Base-by-base conservation (phyloP, 1,140 invertebrate species). In the Eupeodes corollae region DNA sequence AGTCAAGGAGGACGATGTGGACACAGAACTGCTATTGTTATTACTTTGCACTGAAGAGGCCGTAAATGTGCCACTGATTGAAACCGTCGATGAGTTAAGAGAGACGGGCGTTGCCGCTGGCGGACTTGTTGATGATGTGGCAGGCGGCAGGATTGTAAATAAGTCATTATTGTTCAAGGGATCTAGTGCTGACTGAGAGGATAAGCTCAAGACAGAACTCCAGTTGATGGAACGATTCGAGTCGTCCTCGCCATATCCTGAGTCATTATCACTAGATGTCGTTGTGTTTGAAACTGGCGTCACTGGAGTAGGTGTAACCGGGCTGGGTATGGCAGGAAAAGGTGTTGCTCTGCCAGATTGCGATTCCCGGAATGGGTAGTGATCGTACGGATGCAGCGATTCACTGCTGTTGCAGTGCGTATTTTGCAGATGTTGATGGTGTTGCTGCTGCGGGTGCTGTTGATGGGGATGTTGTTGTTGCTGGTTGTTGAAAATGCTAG, bases 121-220 rank as follows among this genome's bases (percentile, higher is more conserved):
- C 26, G 63, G 60, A 30, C 40, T 51, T 13, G 48, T 42, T 38
- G 52, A 38, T 44, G 58, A 57, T 33, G 52, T 50, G 37, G 55
- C 61, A 15, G 64, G 53, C 11, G 65, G 63, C n/a, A 63, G 41
- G 31, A 62, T 65, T 35, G 77, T 75, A 33, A 80, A 78, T 42
- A 83, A 63, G 61, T 83, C 80, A 61, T 83, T 83, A 70, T 87
- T 86, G 65, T 88, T 87, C 52, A 87, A 72, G 15, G 86, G 83
- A 67, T 90, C 86, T 18, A 89, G 71, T 57, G 87, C 86, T 45
- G 84, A 88, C 55, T 88, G 83, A 44, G 82, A 85, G 47, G 85
- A 86, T 13, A 91, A 75, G 57, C 84, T 89, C 34, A 92, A 75
- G 53, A 91, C 88, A 30, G 87, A 90, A 57, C 88, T 85, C 88